Evolutionary conservation across 2,113 vertebrate species (phyloP).

Genomic region (Leucopternis melanops): DNA sequence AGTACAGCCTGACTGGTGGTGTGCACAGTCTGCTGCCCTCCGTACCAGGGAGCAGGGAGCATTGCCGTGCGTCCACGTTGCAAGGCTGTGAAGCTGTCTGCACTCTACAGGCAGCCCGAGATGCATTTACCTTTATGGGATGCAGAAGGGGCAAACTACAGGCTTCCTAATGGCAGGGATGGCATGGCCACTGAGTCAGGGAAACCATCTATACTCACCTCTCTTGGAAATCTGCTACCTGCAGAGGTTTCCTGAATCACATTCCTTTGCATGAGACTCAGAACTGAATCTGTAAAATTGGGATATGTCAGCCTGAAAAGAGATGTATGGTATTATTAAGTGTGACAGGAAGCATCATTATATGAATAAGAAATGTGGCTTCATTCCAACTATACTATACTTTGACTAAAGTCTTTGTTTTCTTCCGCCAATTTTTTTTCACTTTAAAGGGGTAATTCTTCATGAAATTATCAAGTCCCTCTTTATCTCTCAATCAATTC

Average conservation of each 20-base stretch:
- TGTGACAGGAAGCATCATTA: not conserved
- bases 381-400: not conserved
- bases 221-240: not conserved
- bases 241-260: not conserved
- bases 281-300: not conserved
- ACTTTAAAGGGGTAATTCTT: not conserved
- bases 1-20: not conserved
- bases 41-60: accelerated
- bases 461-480: not conserved
- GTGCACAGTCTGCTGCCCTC: not conserved
- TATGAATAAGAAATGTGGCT: not conserved
- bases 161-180: not conserved
- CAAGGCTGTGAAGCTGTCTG: not conserved
- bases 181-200: not conserved
- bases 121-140: not conserved
- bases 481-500: not conserved
- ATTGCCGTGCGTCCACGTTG: accelerated
- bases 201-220: not conserved
- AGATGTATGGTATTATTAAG: not conserved
- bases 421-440: not conserved
- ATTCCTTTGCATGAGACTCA: not conserved
- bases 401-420: not conserved
- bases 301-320: not conserved
- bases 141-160: not conserved
- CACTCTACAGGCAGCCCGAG: not conserved